Evolutionary conservation across 2,113 vertebrate species (phyloP), one percentile per base, ranked within the genome.

Genomic region (Menidia beryllina): DNA sequence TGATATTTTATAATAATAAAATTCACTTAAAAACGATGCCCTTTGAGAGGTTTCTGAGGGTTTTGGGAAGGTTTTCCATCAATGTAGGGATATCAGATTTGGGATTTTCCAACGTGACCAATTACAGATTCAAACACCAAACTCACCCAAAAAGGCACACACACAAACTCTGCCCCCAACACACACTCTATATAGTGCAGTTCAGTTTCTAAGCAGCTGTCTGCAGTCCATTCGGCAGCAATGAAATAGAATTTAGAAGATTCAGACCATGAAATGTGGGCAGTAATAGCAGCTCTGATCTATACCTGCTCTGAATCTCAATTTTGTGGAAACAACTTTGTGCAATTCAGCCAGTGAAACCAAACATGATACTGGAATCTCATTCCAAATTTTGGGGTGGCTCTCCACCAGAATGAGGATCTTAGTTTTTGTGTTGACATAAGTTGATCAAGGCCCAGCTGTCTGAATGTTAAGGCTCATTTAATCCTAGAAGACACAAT

Each of bases 261-360:
- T 77, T 81, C 77, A 79, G 80, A 90, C 84, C 84, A 86, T 88
- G 86, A 88, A 86, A 88, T 88, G 86, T 80, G 75, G 63, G 73
- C 79, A 83, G 72, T 84, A 86, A 83, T 77, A 59, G 59, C 75
- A 53, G 72, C 66, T 66, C 67, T 73, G 72, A 84, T 86, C 73
- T 59, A 70, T 72, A 82, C 79, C 69, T 83, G 80, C n/a, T 10
- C 77, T 63, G 86, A 80, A 84, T 88, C 75, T 79, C 73, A 90
- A 90, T 85, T 76, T 76, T 38, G 72, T 47, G 64, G 38, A 48
- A 72, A 79, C 25, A 62, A 55, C 69, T 63, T 55, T 61, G 70
- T 84, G 76, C 76, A 30, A 77, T 80, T 76, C 58, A 71, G 63
- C 59, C 60, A 30, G 53, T 51, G 43, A 69, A 67, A 71, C 77